Conservation (phyloP, 2,888 invertebrate species). For the Buathra laborator region DNA sequence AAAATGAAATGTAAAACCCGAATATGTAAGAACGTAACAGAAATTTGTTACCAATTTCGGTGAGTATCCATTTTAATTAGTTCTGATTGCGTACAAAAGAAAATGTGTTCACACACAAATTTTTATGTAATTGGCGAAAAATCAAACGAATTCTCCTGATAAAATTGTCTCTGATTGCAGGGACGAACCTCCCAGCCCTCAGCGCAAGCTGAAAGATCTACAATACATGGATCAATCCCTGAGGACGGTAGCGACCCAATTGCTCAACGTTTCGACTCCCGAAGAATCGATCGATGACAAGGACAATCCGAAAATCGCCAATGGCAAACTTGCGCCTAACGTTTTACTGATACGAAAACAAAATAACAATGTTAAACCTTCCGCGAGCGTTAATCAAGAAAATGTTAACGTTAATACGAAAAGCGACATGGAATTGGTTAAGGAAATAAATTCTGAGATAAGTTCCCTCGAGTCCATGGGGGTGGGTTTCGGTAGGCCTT, state of each 20-base stretch:
- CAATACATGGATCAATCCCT: conserved; percentile 82
- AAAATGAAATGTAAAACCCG: no score
- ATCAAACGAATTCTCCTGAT: conserved; percentile 10
- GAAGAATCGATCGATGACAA: conserved; percentile 60
- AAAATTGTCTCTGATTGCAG: conserved; percentile 62
- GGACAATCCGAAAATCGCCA: conserved; percentile 51
- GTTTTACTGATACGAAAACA: conserved; percentile 66
- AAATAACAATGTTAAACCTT: conserved; percentile 62
- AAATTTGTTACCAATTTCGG: conserved; percentile 16
- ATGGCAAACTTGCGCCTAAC: conserved; percentile 54
- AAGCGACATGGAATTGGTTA: conserved; percentile 54
- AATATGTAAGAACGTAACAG: background rate
- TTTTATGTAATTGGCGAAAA: background rate
- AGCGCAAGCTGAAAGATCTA: conserved; percentile 78
- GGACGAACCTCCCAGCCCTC: conserved; percentile 67
- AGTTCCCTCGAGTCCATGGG: conserved; percentile 69
- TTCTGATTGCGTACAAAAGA: conserved; percentile 1
- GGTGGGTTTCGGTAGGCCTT: conserved; percentile 79
- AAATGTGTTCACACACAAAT: conserved; percentile 14
- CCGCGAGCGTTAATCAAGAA: conserved; percentile 31
- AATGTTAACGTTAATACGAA: conserved; percentile 55
- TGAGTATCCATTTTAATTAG: conserved; percentile 40
- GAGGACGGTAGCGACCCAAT: conserved; percentile 83
- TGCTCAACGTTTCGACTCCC: conserved; percentile 79
- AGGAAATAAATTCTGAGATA: conserved; percentile 70